Evolutionary conservation across 1,140 invertebrate species (phyloP).

Genomic region (Bradysia coprophila): DNA sequence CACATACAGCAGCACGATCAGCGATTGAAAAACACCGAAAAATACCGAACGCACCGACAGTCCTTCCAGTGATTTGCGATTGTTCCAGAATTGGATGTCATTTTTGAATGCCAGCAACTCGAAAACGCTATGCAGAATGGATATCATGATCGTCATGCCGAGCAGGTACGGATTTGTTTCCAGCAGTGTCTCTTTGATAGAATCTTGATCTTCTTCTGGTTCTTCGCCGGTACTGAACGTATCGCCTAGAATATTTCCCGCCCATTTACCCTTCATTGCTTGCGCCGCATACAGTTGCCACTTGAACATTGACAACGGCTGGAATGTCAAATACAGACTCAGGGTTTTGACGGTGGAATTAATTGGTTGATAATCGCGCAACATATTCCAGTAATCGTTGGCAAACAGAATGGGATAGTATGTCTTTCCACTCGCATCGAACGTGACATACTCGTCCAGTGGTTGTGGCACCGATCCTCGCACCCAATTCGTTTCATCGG

Average conservation of each 20-base stretch:
- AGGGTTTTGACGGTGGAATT: slow-evolving; percentile 66
- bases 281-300: slow-evolving; percentile 98
- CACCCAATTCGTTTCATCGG: slow-evolving; percentile 89
- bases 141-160: slow-evolving; percentile 79
- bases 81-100: slow-evolving; percentile 99
- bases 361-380: slow-evolving; percentile 86
- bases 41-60: slow-evolving; percentile 96
- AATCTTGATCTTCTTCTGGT: slow-evolving; percentile 88
- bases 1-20: slow-evolving; percentile 90
- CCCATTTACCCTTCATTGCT: slow-evolving; percentile 68
- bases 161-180: slow-evolving; percentile 95
- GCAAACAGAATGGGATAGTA: slow-evolving; percentile 93
- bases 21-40: slow-evolving; percentile 94
- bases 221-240: slow-evolving; percentile 29
- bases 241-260: slow-evolving; percentile 24
- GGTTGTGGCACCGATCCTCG: slow-evolving; percentile 75
- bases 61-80: slow-evolving; percentile 90
- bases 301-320: slow-evolving; percentile 87
- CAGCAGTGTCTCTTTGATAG: slow-evolving; percentile 87
- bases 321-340: slow-evolving; percentile 65
- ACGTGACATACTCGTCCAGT: slow-evolving; percentile 84
- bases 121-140: slow-evolving; percentile 92
- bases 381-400: slow-evolving; percentile 98
- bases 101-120: slow-evolving; percentile 99
- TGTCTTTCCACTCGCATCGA: slow-evolving; percentile 56